Evolutionary conservation across 2,113 vertebrate species (phyloP), one percentile per base, ranked within the genome.

Genomic region (Sinocyclocheilus anshuiensis): DNA sequence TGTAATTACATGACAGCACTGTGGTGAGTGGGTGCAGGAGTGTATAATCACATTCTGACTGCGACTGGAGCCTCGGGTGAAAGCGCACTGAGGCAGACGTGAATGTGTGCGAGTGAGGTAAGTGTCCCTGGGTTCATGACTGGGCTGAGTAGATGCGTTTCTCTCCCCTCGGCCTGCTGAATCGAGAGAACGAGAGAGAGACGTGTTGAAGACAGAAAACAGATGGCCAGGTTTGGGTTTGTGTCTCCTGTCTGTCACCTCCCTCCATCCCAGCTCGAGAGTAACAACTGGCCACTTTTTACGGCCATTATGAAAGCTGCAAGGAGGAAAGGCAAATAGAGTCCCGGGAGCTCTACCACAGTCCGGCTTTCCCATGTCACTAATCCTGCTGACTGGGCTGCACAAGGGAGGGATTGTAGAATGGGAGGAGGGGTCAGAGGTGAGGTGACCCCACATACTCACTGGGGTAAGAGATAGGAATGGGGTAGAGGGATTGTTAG

Each of bases 211-310:
- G 84, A 88, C 61, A 86, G 39, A 74, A 92, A 91, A 93, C 92
- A 94, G 93, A 93, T 93, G 91, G 92, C 79, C 77, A 86, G 86
- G 87, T 86, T 90, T 89, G 79, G 77, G 29, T 50, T 59, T 83
- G 20, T 12, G 82, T 55, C 57, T 86, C 84, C 55, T 81, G 87
- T 81, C 65, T 83, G 84, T 89, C 91, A 79, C 89, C 69, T 80
- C 78, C 77, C 77, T 81, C 87, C 74, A 84, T 50, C 76, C 87
- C 84, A 88, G 89, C 83, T 72, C 84, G 69, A 67, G 79, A 90
- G 81, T 88, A 90, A 93, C 91, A 92, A 91, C 87, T 91, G 90
- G 53, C 20, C 67, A 83, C 88, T 88, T 84, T 91, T 93, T 90
- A 92, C 65, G 79, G 87, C 86, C 77, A 55, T 80, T 89, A 90